Conservation (phyloP, 2,113 vertebrate species). For the Synodontis membranacea region DNA sequence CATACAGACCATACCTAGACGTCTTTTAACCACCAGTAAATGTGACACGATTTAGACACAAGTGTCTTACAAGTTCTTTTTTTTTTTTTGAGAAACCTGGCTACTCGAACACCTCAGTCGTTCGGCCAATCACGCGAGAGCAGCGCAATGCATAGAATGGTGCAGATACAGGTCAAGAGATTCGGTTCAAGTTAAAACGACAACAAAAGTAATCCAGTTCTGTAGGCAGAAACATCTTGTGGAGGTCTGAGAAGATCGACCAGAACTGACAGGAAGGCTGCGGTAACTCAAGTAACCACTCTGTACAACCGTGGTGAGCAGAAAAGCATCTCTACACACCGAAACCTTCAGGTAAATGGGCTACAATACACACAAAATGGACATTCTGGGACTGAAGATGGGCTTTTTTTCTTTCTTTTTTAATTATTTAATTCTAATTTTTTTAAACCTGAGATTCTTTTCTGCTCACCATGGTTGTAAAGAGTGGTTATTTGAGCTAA, state of each 20-base stretch:
- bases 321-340: not conserved
- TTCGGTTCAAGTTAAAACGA: not conserved
- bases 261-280: not conserved
- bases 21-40: not conserved
- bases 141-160: not conserved
- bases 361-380: not conserved
- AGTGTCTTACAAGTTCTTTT: not conserved
- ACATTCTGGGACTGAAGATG: not conserved
- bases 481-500: not conserved
- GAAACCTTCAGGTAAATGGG: not conserved
- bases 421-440: not conserved
- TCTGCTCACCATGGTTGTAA: not conserved
- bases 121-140: not conserved
- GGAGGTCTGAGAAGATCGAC: not conserved
- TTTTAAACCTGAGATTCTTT: not conserved
- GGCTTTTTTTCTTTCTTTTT: too few species aligned
- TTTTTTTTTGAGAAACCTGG: not conserved
- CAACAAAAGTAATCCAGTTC: not conserved
- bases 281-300: not conserved
- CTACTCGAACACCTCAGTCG: not conserved
- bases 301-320: not conserved
- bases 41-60: too few species aligned
- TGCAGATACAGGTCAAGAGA: not conserved
- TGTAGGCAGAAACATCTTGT: not conserved
- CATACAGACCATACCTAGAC: not conserved